These are phyloP conservation scores for Drosophila acutilabella DNA, from an alignment of 2,888 invertebrate species.

Conservation along the genomic window DNA sequence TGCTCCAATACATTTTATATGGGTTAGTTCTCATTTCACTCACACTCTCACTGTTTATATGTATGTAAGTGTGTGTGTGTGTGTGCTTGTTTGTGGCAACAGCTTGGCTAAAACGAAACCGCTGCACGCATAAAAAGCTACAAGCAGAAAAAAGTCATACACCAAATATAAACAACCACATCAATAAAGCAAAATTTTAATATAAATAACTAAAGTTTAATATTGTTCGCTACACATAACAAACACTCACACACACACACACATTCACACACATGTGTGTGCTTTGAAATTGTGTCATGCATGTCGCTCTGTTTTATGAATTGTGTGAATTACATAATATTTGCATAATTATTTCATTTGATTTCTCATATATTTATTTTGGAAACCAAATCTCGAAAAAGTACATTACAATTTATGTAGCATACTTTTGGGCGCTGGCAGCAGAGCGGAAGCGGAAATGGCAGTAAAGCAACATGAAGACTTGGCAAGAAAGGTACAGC, in stretches of 20 bases:
- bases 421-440: not conserved
- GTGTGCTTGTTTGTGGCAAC: slow-evolving; percentile 47
- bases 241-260: not conserved
- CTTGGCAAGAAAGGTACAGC: not conserved
- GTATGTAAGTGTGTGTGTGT: slow-evolving; percentile 25
- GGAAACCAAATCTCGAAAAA: not conserved
- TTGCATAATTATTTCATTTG: slow-evolving; percentile 43
- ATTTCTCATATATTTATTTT: slow-evolving; percentile 21
- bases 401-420: slow-evolving; percentile 5
- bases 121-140: slow-evolving; percentile 49
- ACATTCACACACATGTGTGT: not conserved
- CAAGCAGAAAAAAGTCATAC: slow-evolving; percentile 16
- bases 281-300: slow-evolving; percentile 15
- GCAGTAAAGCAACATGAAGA: not conserved
- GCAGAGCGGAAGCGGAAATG: slow-evolving; percentile 11
- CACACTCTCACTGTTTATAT: slow-evolving; percentile 8
- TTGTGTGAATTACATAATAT: slow-evolving; percentile 34
- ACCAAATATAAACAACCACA: slow-evolving; percentile 63
- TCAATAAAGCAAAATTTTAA: slow-evolving; percentile 77
- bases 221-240: slow-evolving; percentile 41
- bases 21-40: slow-evolving; percentile 32
- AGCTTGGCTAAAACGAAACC: slow-evolving; percentile 64
- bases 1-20: slow-evolving; percentile 22
- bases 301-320: slow-evolving; percentile 23
- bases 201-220: slow-evolving; percentile 76